A percentile compares a stretch with the other conserved stretches of the same genome.
Conservation (phyloP, 2,113 vertebrate species). For the Choloepus hoffmanni region DNA sequence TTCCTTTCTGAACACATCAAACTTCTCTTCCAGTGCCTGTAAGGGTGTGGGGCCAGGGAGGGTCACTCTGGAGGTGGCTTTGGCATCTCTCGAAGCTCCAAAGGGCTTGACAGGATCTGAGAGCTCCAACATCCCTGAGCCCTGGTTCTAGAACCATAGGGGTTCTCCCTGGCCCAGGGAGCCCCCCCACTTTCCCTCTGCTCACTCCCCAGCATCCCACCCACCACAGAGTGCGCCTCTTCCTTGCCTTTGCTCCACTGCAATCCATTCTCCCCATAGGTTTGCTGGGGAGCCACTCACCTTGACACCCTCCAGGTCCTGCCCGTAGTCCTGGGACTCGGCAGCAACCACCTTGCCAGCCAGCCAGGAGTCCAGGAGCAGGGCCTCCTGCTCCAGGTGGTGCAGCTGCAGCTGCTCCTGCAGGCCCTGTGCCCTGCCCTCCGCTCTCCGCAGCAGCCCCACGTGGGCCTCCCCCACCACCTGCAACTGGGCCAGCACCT, state of each 20-base stretch:
- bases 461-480: conserved; percentile 83
- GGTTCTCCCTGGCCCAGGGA: not conserved
- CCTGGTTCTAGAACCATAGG: not conserved
- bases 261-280: accelerated
- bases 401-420: conserved; percentile 89
- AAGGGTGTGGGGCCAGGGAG: not conserved
- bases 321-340: conserved; percentile 90
- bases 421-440: conserved; percentile 82
- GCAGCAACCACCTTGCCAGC: conserved; percentile 86
- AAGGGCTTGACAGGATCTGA: not conserved
- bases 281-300: conserved; percentile 77
- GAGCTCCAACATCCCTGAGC: accelerated
- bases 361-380: conserved; percentile 91
- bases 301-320: conserved; percentile 92
- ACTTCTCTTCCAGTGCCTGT: conserved; percentile 92
- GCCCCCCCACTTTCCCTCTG: not conserved
- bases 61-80: not conserved
- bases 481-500: conserved; percentile 87
- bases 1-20: conserved; percentile 91
- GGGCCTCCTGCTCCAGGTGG: conserved; percentile 90
- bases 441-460: conserved; percentile 84
- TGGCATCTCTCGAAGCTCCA: not conserved
- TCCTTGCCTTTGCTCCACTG: not conserved
- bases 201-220: too few species aligned
- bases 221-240: not conserved